These are phyloP conservation scores for Darevskia nairensis DNA, from an alignment of 2,797 vertebrate species.

Conservation along the genomic window DNA sequence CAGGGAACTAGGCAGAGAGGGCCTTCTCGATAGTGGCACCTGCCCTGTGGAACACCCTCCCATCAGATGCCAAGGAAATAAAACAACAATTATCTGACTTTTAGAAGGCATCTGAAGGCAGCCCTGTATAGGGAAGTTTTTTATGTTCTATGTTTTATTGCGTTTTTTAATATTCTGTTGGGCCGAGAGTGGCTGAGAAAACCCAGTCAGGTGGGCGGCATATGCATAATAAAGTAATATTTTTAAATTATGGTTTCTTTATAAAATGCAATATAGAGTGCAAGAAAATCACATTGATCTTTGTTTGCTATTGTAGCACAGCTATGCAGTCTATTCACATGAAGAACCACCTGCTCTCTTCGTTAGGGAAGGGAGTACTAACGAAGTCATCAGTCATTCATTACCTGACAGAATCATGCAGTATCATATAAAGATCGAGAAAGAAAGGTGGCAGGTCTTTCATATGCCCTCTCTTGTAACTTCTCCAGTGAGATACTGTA, in stretches of 20 bases:
- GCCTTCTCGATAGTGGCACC: too few species aligned
- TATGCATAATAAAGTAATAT: neutral
- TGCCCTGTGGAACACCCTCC: too few species aligned
- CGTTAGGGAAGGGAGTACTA: neutral
- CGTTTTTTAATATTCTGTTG: too few species aligned
- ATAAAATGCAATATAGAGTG: neutral
- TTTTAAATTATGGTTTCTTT: neutral
- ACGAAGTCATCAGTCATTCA: neutral
- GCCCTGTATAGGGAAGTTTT: too few species aligned
- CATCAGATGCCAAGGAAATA: too few species aligned
- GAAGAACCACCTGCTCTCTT: neutral
- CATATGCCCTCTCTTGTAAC: fast-evolving
- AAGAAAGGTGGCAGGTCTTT: neutral
- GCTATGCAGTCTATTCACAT: neutral
- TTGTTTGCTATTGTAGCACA: neutral
- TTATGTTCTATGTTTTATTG: too few species aligned
- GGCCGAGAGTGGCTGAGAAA: too few species aligned
- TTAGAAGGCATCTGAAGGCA: too few species aligned
- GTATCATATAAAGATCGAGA: neutral
- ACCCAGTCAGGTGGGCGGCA: too few species aligned
- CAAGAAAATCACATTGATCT: neutral
- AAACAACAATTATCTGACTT: too few species aligned
- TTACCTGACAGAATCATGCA: neutral
- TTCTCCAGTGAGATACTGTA: fast-evolving
- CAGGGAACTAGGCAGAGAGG: too few species aligned